Conservation (phyloP, 2,888 invertebrate genomes). For the Apamea epomidion region DNA sequence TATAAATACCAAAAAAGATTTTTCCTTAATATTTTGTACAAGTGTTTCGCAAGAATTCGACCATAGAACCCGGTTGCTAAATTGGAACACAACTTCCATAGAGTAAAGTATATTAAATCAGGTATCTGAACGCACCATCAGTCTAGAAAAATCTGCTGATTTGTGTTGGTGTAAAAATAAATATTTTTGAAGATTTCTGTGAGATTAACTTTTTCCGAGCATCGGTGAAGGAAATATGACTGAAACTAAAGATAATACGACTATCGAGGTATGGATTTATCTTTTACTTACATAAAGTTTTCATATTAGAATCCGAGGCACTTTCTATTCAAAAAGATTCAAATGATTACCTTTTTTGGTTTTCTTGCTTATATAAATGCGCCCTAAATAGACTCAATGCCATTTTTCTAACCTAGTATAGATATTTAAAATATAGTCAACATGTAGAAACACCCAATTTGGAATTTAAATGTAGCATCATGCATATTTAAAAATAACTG, state of each 20-base stretch:
- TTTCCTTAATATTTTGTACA: fast-evolving
- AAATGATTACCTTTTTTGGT: background rate
- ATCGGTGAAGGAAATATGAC: conserved; percentile 51
- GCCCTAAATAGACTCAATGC: background rate
- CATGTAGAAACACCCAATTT: background rate
- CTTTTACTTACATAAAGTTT: background rate
- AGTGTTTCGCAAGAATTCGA: background rate
- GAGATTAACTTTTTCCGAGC: conserved; percentile 1
- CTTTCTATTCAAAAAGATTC: conserved; percentile 35
- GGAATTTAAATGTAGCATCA: background rate
- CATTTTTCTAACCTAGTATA: background rate
- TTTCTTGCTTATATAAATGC: background rate
- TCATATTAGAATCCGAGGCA: background rate
- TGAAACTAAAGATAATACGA: conserved; percentile 40
- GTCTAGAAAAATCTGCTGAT: conserved; percentile 74
- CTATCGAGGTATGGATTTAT: conserved; percentile 45
- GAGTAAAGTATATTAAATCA: no score
- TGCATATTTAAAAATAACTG: conserved; percentile 29
- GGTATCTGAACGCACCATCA: conserved; percentile 55
- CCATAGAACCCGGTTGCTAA: background rate
- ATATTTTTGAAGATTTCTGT: conserved; percentile 48
- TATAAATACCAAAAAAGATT: background rate
- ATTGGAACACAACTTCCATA: conserved; percentile 11
- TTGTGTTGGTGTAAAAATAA: conserved; percentile 63
- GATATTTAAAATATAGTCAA: no score